Evolutionary conservation across 2,888 invertebrate genomes (phyloP), one percentile per base, ranked within the genome.

Genomic region (Marronus borbonicus): DNA sequence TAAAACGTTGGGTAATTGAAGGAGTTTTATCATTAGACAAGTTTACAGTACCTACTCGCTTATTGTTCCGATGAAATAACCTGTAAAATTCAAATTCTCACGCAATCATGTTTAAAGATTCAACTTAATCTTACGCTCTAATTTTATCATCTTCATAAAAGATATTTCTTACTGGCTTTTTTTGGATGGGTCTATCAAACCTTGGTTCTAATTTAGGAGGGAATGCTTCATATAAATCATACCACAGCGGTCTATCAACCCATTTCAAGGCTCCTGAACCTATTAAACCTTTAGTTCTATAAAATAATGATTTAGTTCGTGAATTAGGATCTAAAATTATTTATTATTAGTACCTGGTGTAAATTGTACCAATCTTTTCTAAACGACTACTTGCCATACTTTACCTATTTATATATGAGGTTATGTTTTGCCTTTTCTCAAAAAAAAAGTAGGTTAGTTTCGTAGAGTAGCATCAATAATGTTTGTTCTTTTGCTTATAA

Each of bases 241-340:
- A 97, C 99, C 99, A 99, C 10, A 98, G 79, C 0, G 99, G 99
- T 81, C 94, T 92, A 84, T 98, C 97, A 82, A 94, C 93, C 77
- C 92, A 90, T 85, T 92, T 94, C 87, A 98, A 90, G 3, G 95
- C 97, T 68, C 95, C 95, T 28, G 95, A 92, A 79, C 93, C 91
- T 14, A 98, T 86, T 50, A 99, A 90, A 4, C 97, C 96, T 82
- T 92, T 92, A 1, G 94, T 90, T 87, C 97, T 96, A 86, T 52
- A 89, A 87, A 80, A n/a, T 64, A 49, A 44, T 10, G 24, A 69
- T 58, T 17, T 60, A 49, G 70, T 39, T 36, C 7, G 44, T 50
- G 14, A 8, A 50, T 44, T 50, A 31, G 24, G 5, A 31, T 28
- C 64, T 4, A n/a, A 0, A 39, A 31, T 58, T 14, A 80, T 72